phyloP scores from a whole-genome alignment of 2,797 vertebrate species.

The Danio kyathit region DNA sequence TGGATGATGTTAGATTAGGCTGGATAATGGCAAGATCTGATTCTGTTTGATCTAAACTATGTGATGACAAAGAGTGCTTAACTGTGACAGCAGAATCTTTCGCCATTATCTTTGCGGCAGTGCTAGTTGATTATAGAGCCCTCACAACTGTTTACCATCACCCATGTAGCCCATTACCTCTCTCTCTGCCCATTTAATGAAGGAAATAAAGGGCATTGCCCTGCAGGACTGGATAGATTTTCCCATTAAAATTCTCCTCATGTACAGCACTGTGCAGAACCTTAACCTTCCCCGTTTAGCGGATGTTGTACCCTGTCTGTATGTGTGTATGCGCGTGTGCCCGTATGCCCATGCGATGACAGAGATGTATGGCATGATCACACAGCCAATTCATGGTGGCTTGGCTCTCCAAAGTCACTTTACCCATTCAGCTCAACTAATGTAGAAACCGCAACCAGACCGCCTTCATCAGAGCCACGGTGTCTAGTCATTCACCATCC shows the following conservation, averaged over 20 bases:
- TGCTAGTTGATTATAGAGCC: conserved; percentile 35
- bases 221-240: conserved; percentile 70
- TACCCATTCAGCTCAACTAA: conserved; percentile 31
- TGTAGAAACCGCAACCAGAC: conserved; percentile 24
- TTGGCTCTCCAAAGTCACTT: conserved; percentile 75
- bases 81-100: conserved; percentile 15
- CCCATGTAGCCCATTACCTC: conserved; percentile 68
- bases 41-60: conserved; percentile 8
- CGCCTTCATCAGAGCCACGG: neutral
- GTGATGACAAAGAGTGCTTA: neutral
- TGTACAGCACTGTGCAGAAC: conserved; percentile 76
- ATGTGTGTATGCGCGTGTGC: conserved; percentile 53
- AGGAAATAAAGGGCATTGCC: conserved; percentile 66
- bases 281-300: conserved; percentile 73
- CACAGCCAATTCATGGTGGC: conserved; percentile 71
- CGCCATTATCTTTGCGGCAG: conserved; percentile 22
- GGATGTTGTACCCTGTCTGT: conserved; percentile 65
- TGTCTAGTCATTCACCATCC: neutral
- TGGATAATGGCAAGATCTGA: neutral
- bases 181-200: conserved; percentile 55
- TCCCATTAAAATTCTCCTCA: conserved; percentile 82
- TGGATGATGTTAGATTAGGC: neutral
- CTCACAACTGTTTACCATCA: conserved; percentile 29
- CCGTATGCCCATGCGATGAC: conserved; percentile 73
- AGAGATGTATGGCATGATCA: conserved; percentile 77